A percentile compares a stretch with the other conserved stretches of the same genome.
Evolutionary conservation across 2,797 vertebrate genomes (phyloP).

Genomic region (Argya squamiceps): DNA sequence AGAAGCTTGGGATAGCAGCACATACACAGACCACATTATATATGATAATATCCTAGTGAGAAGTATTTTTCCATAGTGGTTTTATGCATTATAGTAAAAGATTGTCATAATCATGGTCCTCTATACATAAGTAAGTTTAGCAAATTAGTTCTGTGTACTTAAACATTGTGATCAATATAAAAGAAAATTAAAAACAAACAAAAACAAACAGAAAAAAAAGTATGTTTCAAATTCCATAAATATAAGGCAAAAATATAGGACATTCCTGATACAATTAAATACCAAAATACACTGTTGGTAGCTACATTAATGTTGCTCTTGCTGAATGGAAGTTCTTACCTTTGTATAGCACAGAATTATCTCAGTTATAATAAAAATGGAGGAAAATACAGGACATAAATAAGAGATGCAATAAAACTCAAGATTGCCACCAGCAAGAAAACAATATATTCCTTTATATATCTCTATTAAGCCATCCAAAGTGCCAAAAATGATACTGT

Average conservation of each 20-base stretch:
- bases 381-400: not conserved
- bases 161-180: not conserved
- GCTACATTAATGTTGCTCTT: not conserved
- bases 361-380: not conserved
- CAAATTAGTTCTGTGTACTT: not conserved
- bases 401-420: not conserved
- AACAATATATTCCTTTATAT: not conserved
- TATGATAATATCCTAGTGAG: not conserved
- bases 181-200: not conserved
- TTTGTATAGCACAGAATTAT: not conserved
- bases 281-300: not conserved
- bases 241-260: not conserved
- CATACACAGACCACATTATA: not conserved
- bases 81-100: not conserved
- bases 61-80: not conserved
- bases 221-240: not conserved
- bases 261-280: not conserved
- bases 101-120: not conserved
- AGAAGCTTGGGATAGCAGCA: not conserved
- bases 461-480: not conserved
- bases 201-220: rapidly evolving
- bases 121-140: not conserved
- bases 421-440: not conserved
- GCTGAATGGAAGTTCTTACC: not conserved
- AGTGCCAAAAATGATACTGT: not conserved